A percentile compares a stretch with the other conserved stretches of the same genome.
These are phyloP conservation scores for Drosophila takahashii DNA, from an alignment of 1,140 invertebrate genomes.

Conservation along the genomic window DNA sequence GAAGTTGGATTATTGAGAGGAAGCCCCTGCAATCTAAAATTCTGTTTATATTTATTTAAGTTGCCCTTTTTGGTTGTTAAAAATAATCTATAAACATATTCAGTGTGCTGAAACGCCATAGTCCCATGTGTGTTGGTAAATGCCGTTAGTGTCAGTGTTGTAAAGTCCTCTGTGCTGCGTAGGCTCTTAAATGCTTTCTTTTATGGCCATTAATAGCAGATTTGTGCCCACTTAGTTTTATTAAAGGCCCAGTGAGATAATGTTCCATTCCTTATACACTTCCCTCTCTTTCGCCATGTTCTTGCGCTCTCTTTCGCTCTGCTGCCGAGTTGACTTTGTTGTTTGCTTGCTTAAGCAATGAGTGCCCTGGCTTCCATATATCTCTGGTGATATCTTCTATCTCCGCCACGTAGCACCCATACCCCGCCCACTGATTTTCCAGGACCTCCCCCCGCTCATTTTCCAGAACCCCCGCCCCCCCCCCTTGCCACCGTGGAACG, in stretches of 20 bases:
- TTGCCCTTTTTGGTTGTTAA: no score
- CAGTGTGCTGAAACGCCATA: neutral
- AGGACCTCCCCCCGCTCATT: neutral
- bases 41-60: no score
- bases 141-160: neutral
- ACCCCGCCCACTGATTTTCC: neutral
- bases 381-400: constrained; percentile 43
- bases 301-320: neutral
- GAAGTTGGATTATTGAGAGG: neutral
- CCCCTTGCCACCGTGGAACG: constrained; percentile 15
- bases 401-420: constrained; percentile 34
- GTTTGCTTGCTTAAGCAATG: constrained; percentile 35
- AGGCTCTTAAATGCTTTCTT: neutral
- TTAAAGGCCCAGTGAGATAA: neutral
- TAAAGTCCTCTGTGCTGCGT: neutral
- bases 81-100: no score
- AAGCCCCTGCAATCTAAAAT: no score
- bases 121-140: neutral
- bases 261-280: no score
- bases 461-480: no score
- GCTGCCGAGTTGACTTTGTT: constrained; percentile 19
- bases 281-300: neutral
- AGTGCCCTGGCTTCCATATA: constrained; percentile 10
- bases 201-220: neutral
- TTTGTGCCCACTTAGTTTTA: constrained; percentile 11